Conservation (phyloP, 2,888 invertebrate genomes). For the Ornithoptera priamus region DNA sequence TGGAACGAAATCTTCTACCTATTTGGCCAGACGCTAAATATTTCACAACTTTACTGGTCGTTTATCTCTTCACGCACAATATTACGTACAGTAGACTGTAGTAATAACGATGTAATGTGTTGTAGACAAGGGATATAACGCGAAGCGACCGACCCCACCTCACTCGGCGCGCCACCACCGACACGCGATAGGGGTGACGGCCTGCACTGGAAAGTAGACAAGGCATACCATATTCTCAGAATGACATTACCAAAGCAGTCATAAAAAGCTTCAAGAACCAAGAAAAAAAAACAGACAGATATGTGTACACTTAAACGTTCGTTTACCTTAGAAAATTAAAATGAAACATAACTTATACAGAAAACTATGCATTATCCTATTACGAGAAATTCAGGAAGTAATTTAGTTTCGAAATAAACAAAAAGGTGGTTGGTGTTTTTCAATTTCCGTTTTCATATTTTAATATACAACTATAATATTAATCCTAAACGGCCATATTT, state of each 20-base stretch:
- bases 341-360: background rate
- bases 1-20: background rate
- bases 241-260: constrained; percentile 4
- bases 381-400: background rate
- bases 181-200: constrained; percentile 51
- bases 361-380: background rate
- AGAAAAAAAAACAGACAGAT: constrained; percentile 8
- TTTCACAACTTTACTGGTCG: background rate
- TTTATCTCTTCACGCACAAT: constrained; percentile 33
- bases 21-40: background rate
- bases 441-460: too few relatives aligned
- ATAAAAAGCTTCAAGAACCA: constrained; percentile 4
- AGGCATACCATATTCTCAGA: constrained; percentile 28
- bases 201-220: constrained; percentile 44
- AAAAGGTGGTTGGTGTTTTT: too few relatives aligned
- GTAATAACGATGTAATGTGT: constrained; percentile 60
- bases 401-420: background rate
- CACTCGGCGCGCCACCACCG: constrained; percentile 32
- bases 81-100: constrained; percentile 37
- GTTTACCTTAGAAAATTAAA: background rate
- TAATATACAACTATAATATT: background rate
- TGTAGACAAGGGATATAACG: constrained; percentile 61
- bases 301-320: background rate
- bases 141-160: constrained; percentile 44
- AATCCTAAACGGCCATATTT: constrained; percentile 37